Percentiles rank a stretch among this genome's conserved stretches.
phyloP scores from a whole-genome alignment of 2,113 vertebrate genomes.

The Semnornis frantzii region DNA sequence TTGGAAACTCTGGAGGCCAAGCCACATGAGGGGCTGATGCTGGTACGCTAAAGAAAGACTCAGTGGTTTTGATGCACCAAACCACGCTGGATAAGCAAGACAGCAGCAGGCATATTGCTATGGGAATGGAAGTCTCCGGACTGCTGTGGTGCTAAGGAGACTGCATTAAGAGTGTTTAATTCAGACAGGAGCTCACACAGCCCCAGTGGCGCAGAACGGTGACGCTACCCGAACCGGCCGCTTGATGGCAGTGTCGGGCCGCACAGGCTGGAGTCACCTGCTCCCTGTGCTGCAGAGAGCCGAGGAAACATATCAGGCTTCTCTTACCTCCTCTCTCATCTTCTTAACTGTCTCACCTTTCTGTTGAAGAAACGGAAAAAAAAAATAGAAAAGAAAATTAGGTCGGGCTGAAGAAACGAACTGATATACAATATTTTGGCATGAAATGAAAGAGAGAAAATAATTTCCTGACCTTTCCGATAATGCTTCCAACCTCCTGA shows the following conservation, averaged over 20 bases:
- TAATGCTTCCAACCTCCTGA: slow-evolving; percentile 94
- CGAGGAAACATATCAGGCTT: slow-evolving; percentile 47
- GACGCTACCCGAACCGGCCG: background rate
- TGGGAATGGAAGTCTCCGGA: background rate
- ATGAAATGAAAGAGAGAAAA: slow-evolving; percentile 19
- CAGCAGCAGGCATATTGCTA: background rate
- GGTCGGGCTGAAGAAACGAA: background rate
- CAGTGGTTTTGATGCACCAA: background rate
- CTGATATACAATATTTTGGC: slow-evolving; percentile 3
- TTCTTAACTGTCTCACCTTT: slow-evolving; percentile 96
- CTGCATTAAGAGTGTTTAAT: background rate
- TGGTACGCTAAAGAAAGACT: background rate
- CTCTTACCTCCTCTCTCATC: slow-evolving; percentile 93
- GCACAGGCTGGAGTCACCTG: background rate
- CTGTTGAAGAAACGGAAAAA: slow-evolving; percentile 73
- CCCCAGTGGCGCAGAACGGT: background rate
- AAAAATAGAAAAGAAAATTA: background rate
- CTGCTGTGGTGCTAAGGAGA: background rate
- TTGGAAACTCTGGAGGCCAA: background rate
- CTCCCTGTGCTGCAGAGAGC: background rate
- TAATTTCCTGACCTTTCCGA: slow-evolving; percentile 86
- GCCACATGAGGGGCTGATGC: fast-evolving
- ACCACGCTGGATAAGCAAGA: background rate
- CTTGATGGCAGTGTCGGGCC: slow-evolving; percentile 54
- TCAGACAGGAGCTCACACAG: background rate